Base-by-base conservation (phyloP, 2,888 invertebrate species). In the Agrotis segetum region DNA sequence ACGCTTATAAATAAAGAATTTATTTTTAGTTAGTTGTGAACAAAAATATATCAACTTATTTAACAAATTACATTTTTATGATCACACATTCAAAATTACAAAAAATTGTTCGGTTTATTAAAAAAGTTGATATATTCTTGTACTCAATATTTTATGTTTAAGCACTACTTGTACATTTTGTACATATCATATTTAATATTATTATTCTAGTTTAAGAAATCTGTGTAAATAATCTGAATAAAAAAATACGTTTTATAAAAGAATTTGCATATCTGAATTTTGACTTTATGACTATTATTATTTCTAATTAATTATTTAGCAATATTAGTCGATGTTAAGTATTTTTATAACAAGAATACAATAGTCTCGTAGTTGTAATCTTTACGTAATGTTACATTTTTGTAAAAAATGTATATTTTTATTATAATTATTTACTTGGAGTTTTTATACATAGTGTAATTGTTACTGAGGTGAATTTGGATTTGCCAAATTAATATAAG, bases 391-490 rank as follows among this genome's bases (percentile, higher is more conserved):
- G 90, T 93, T 93, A 92, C 92, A 93, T 93, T 93, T 92, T 92
- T 95, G 94, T 95, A 95, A 93, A 94, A 95, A 94, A 93, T 95
- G 95, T 96, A 95, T 95, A 95, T 95, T 94, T 79, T 93, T 93
- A 92, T 93, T 92, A 93, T 93, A 92, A 93, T 93, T 93, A 91
- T 94, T 92, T 94, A 93, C 88, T 91, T 92, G 88, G 91, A 91
- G 90, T 92, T 92, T 85, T 89, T 92, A 92, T 92, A 92, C 88
- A 90, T 92, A 85, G 82, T 93, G 92, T 93, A 92, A 91, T 91
- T 92, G 91, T 93, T 93, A 92, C 74, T 87, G 88, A 91, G 94
- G 94, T 94, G 90, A 95, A 96, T 95, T 92, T 94, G 91, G 92
- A 91, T 93, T 95, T 95, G 95, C 96, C 96, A 96, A 96, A 96